Evolutionary conservation across 2,797 vertebrate genomes (phyloP).

Genomic region (Helicolenus hilgendorfi): DNA sequence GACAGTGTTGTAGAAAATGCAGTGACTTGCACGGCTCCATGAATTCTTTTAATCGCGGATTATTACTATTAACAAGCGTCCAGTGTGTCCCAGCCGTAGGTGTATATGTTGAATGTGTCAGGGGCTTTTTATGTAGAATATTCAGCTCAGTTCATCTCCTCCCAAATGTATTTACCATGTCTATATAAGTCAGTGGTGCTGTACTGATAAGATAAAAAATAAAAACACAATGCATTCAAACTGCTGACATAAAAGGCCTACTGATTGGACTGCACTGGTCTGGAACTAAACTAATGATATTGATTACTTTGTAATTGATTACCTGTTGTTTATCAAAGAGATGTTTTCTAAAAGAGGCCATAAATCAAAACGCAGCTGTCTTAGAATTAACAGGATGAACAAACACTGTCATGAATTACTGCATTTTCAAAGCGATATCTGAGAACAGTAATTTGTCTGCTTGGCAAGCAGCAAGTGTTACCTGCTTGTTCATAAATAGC

Average conservation of each 20-base stretch:
- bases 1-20: no score
- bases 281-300: conserved; percentile 40
- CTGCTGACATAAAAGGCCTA: background rate
- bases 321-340: conserved; percentile 18
- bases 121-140: background rate
- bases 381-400: conserved; percentile 44
- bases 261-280: background rate
- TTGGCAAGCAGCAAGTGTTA: conserved; percentile 28
- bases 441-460: conserved; percentile 32
- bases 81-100: no score
- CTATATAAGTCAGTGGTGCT: background rate
- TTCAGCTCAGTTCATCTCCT: background rate
- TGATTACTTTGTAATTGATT: conserved; percentile 44
- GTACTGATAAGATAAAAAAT: background rate
- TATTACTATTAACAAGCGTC: no score
- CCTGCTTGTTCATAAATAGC: conserved; percentile 8
- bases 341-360: conserved; percentile 20
- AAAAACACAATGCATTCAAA: background rate
- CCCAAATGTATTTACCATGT: background rate
- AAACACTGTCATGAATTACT: conserved; percentile 45
- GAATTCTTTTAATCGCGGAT: no score
- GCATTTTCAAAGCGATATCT: conserved; percentile 17
- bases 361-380: conserved; percentile 59
- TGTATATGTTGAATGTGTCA: background rate
- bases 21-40: no score